These are phyloP conservation scores for Harlomillsia oculata DNA, from an alignment of 1,140 invertebrate species.

Conservation along the genomic window DNA sequence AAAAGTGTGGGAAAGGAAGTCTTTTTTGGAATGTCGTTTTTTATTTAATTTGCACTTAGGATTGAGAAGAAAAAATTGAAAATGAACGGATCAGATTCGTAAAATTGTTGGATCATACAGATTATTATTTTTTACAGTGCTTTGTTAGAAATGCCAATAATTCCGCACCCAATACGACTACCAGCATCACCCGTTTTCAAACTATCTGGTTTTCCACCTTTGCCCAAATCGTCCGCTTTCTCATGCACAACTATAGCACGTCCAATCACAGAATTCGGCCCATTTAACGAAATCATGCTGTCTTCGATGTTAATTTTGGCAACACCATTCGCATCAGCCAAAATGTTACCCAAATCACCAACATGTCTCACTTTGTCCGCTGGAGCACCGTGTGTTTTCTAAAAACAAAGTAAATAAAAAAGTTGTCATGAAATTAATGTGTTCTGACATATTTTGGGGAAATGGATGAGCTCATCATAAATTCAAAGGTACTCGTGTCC, in stretches of 20 bases:
- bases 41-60: too few species aligned
- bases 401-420: not conserved
- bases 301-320: conserved; percentile 42
- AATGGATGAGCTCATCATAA: too few species aligned
- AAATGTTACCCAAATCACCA: conserved; percentile 46
- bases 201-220: conserved; percentile 43
- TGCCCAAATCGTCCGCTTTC: conserved; percentile 46
- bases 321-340: conserved; percentile 38
- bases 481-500: too few species aligned
- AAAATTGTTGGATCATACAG: too few species aligned
- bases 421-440: not conserved
- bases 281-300: conserved; percentile 37
- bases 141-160: conserved; percentile 38
- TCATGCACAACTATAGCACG: conserved; percentile 46
- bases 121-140: too few species aligned
- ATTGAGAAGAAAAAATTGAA: too few species aligned
- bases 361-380: conserved; percentile 38
- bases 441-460: too few species aligned
- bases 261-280: conserved; percentile 34
- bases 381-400: conserved; percentile 25
- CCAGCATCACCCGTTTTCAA: conserved; percentile 48
- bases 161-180: conserved; percentile 44
- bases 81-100: too few species aligned
- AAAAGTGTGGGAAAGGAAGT: too few species aligned
- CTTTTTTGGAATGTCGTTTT: too few species aligned